phyloP scores from a whole-genome alignment of 2,888 invertebrate species.

The Carpatolechia fugitivella region DNA sequence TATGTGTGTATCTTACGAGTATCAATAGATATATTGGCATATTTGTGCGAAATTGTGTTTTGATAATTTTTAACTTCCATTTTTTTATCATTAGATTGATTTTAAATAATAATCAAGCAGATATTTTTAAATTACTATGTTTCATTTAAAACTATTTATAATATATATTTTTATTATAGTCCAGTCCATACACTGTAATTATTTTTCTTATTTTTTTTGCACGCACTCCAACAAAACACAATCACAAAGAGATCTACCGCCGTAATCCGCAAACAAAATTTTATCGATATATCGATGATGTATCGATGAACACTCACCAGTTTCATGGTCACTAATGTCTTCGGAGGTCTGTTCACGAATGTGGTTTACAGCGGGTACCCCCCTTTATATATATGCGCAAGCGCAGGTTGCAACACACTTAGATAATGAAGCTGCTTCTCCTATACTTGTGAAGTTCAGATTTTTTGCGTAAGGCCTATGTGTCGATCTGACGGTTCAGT shows the following conservation, averaged over 20 bases:
- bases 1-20: too few relatives aligned
- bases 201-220: neutral
- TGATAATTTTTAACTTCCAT: too few relatives aligned
- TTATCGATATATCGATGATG: slow-evolving; percentile 3
- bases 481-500: neutral
- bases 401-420: neutral
- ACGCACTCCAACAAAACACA: neutral
- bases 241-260: neutral
- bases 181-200: neutral
- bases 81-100: too few relatives aligned
- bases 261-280: neutral
- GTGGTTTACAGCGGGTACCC: slow-evolving; percentile 39
- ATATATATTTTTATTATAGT: too few relatives aligned
- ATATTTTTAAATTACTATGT: too few relatives aligned
- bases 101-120: too few relatives aligned
- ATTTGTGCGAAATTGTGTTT: too few relatives aligned
- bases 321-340: slow-evolving; percentile 57
- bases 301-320: slow-evolving; percentile 56
- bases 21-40: too few relatives aligned
- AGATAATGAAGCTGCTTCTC: slow-evolving; percentile 14
- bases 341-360: slow-evolving; percentile 66
- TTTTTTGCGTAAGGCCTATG: slow-evolving; percentile 10
- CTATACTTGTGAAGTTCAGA: slow-evolving; percentile 9
- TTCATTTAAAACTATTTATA: too few relatives aligned
- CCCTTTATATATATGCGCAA: slow-evolving; percentile 50